Conservation (phyloP, 2,797 vertebrate species). For the Sphaeramia orbicularis region DNA sequence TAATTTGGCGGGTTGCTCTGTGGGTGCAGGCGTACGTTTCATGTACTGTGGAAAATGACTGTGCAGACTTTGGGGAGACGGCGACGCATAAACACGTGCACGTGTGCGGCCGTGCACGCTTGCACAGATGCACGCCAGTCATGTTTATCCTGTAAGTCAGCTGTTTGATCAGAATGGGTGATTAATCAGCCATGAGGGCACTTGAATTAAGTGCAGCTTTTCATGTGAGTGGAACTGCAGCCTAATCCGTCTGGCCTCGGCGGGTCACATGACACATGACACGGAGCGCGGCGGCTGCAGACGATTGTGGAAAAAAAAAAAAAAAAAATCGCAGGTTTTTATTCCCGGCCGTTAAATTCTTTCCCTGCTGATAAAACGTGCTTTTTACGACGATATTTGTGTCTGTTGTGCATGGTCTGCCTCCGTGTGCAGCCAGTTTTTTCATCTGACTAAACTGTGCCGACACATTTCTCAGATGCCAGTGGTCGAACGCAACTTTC, state of each 20-base stretch:
- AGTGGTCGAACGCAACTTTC: no score
- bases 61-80: constrained; percentile 69
- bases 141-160: constrained; percentile 75
- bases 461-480: no score
- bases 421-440: constrained; percentile 6
- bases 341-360: constrained; percentile 14
- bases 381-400: neutral
- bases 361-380: constrained; percentile 17
- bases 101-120: constrained; percentile 37
- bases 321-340: constrained; percentile 37
- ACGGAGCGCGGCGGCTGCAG: constrained; percentile 26
- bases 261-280: constrained; percentile 57
- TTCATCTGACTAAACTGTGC: no score
- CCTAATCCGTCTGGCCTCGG: constrained; percentile 68
- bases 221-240: constrained; percentile 62
- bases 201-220: constrained; percentile 68
- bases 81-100: constrained; percentile 9
- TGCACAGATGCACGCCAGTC: constrained; percentile 37
- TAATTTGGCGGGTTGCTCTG: constrained; percentile 58
- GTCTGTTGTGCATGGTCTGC: constrained; percentile 1
- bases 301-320: no score
- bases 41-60: constrained; percentile 72
- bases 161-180: constrained; percentile 75
- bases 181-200: constrained; percentile 75
- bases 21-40: constrained; percentile 61